Base-by-base conservation (phyloP, 2,888 invertebrate species). In the Synanthedon andrenaeformis region DNA sequence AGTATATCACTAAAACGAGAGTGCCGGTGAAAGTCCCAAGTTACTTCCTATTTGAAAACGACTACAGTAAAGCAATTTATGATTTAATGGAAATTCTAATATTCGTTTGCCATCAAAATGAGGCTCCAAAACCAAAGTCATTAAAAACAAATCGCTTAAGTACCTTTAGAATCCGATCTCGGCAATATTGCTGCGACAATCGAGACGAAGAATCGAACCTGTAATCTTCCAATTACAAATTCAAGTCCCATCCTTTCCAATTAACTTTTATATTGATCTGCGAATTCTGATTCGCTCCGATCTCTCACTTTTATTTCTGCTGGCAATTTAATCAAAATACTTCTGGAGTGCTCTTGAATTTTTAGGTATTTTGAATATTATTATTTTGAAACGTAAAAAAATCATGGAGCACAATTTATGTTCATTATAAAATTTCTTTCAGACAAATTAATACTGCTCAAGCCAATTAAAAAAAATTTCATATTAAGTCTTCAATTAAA, bases 221-320 rank as follows among this genome's bases (percentile, higher is more conserved):
- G 72, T 76, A 76, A 79, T 77, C 78, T 76, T 76, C 75, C 76
- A 79, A 79, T 82, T 79, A 78, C 73, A 70, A 74, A 80, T 79
- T 79, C 79, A 75, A 79, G 76, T 72, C 65, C 70, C 77, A 76
- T 78, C 75, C 70, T 64, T 70, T 76, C 77, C 81, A 82, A 82
- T 82, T 80, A 82, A 79, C 71, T 79, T 77, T 66, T 63, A 72
- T 74, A 77, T 77, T 69, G 79, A 77, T 76, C 74, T 67, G 71
- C 70, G 72, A 67, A 69, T 70, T 62, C 63, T 55, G 59, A 53
- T 56, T 55, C 60, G 54, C 56, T 56, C 60, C 62, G 59, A 60
- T 61, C 62, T 63, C 64, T 63, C 66, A 69, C 67, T 74, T 70
- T 66, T 67, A 66, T 67, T 65, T 60, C 60, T 62, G 57, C 61